Conservation (phyloP, 2,888 invertebrate genomes). For the Labia minor region DNA sequence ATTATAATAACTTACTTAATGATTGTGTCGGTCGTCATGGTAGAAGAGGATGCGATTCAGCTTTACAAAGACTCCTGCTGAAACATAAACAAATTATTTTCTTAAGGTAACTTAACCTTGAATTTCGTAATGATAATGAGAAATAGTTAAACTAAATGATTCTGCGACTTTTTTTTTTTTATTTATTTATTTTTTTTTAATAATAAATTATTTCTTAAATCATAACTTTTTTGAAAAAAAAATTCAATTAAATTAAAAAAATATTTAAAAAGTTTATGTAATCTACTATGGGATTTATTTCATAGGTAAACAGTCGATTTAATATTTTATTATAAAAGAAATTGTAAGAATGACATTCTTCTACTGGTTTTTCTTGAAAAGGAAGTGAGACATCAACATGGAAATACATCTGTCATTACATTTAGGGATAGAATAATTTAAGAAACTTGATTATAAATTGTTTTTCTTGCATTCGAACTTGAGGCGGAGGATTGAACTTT, state of each 20-base stretch:
- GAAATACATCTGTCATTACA: too few relatives aligned
- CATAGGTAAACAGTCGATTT: not conserved
- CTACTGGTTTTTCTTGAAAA: not conserved
- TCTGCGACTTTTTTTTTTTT: not conserved
- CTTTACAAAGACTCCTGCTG: not conserved
- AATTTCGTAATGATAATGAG: not conserved
- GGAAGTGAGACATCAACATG: not conserved
- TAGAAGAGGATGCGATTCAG: not conserved
- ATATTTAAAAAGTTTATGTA: too few relatives aligned
- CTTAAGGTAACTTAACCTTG: not conserved
- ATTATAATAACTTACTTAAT: not conserved
- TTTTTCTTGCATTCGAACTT: too few relatives aligned
- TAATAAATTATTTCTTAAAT: too few relatives aligned
- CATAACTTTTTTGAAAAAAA: too few relatives aligned
- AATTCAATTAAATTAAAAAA: too few relatives aligned
- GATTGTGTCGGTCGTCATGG: constrained; percentile 5
- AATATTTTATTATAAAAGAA: not conserved
- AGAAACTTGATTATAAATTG: too few relatives aligned
- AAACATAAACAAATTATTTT: not conserved
- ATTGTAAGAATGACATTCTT: not conserved
- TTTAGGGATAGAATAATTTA: too few relatives aligned
- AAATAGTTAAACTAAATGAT: not conserved
- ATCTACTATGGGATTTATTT: too few relatives aligned
- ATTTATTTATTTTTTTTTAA: too few relatives aligned
- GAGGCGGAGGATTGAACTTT: too few relatives aligned